Conservation (phyloP, 2,797 vertebrate genomes). For the Heliangelus exortis region DNA sequence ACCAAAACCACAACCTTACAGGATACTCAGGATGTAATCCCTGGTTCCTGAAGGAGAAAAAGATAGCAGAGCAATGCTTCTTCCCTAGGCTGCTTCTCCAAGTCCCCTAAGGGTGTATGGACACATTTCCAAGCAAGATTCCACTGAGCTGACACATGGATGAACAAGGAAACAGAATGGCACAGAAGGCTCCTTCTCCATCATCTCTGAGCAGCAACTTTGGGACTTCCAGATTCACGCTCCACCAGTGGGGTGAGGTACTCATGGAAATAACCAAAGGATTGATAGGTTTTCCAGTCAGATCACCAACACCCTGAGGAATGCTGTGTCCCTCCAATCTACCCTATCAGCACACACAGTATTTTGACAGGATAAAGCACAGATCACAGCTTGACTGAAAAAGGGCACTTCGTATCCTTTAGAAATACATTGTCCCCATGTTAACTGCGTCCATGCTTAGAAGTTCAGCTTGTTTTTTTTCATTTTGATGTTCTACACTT, state of each 20-base stretch:
- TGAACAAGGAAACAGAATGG: neutral
- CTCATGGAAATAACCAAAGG: neutral
- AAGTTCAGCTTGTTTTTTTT: neutral
- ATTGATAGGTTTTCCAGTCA: neutral
- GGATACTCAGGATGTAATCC: neutral
- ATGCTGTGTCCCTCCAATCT: neutral
- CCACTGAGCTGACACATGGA: neutral
- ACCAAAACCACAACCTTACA: neutral
- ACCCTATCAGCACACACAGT: neutral
- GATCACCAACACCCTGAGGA: neutral
- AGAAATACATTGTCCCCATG: neutral
- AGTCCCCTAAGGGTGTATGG: fast-evolving
- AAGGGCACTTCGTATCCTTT: neutral
- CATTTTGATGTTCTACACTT: neutral
- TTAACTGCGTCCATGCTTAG: neutral
- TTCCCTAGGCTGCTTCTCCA: neutral
- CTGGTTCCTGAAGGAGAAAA: neutral
- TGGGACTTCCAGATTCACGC: neutral
- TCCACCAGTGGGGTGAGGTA: neutral
- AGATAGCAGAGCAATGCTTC: neutral
- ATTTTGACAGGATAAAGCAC: neutral
- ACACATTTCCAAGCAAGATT: neutral
- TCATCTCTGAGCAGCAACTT: neutral
- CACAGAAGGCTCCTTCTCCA: neutral
- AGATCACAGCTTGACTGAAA: neutral